Conservation (phyloP, 2,113 vertebrate genomes). For the Cinclus cinclus region DNA sequence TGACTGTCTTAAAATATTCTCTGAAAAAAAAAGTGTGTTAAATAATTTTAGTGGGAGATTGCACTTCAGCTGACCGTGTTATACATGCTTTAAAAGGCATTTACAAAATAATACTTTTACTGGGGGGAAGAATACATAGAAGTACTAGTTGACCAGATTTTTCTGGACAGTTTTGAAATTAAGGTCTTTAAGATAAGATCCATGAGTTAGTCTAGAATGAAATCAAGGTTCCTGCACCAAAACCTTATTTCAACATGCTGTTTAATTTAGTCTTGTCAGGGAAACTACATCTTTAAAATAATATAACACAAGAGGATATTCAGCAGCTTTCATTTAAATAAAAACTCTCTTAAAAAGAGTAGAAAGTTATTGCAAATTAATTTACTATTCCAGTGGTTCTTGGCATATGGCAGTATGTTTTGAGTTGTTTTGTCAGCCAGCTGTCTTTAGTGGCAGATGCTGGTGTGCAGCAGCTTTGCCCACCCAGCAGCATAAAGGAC, state of each 20-base stretch:
- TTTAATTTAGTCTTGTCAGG: background rate
- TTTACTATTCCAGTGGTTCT: background rate
- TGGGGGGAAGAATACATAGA: background rate
- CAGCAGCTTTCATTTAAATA: background rate
- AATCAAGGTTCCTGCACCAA: background rate
- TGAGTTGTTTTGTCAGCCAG: background rate
- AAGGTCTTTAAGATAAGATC: background rate
- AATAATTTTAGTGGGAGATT: background rate
- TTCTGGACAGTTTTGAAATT: background rate
- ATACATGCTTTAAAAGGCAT: background rate
- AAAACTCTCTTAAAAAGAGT: background rate
- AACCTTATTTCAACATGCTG: background rate
- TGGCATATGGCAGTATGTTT: background rate
- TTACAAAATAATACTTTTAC: background rate
- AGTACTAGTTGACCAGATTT: background rate
- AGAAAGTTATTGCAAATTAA: background rate
- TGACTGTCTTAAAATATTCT: background rate
- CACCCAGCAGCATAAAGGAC: background rate
- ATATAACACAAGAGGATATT: background rate
- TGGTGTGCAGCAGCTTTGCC: background rate
- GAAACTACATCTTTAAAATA: background rate
- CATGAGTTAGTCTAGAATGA: background rate
- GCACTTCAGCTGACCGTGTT: background rate
- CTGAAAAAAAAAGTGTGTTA: background rate
- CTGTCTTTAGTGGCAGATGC: background rate